These are phyloP conservation scores for Tachuris rubrigastra DNA, from an alignment of 2,113 vertebrate species.

Conservation along the genomic window DNA sequence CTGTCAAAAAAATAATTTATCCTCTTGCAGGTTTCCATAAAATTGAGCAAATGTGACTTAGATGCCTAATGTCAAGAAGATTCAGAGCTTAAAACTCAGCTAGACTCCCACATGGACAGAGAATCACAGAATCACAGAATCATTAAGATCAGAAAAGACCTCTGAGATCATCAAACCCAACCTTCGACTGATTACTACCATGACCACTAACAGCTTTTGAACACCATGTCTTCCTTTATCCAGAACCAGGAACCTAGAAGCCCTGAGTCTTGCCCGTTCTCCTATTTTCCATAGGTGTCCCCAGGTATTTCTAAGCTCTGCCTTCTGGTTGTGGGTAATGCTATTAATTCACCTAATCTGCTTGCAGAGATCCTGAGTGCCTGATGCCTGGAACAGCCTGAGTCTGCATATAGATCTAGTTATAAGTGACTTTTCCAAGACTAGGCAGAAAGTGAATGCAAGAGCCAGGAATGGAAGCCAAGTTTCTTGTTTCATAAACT, in stretches of 20 bases:
- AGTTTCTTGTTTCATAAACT: slow-evolving; percentile 41
- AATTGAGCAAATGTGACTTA: neutral
- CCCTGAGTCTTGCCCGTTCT: neutral
- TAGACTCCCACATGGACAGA: neutral
- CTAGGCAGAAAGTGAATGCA: neutral
- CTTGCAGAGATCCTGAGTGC: neutral
- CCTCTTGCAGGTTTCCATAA: neutral
- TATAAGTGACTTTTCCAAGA: neutral
- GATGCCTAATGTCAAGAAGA: neutral
- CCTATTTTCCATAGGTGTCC: neutral
- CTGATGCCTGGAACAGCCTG: neutral
- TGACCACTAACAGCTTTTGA: neutral
- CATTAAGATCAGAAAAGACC: neutral
- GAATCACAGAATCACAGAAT: neutral
- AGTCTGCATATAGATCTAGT: neutral
- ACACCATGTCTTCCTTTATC: neutral
- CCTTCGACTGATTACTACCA: neutral
- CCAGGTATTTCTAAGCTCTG: neutral
- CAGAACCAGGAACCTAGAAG: neutral
- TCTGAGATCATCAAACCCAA: neutral
- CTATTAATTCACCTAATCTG: neutral
- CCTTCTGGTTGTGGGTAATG: neutral
- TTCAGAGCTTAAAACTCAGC: neutral
- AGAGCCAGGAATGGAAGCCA: slow-evolving; percentile 21
- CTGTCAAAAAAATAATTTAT: neutral